These are phyloP conservation scores for Balanococcus diminutus DNA, from an alignment of 2,888 invertebrate genomes.

Conservation along the genomic window DNA sequence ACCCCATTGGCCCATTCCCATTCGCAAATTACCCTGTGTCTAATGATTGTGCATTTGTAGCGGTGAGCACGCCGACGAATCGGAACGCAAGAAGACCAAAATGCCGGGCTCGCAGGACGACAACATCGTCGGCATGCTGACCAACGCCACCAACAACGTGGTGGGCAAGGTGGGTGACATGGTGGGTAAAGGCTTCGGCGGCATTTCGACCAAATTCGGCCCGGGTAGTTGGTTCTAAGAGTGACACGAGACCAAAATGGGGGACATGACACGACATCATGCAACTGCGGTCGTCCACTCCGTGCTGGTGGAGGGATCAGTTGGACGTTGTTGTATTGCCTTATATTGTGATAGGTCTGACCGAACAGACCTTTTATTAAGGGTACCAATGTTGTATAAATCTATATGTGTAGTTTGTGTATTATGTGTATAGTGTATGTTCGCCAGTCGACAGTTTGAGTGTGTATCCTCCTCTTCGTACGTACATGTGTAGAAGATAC, in stretches of 20 bases:
- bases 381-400: conserved; percentile 22
- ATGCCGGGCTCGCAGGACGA: conserved; percentile 59
- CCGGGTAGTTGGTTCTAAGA: conserved; percentile 86
- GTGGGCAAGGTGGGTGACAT: conserved; percentile 88
- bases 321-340: neutral
- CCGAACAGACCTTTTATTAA: neutral
- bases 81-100: conserved; percentile 49
- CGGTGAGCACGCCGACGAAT: conserved; percentile 5
- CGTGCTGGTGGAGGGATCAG: neutral
- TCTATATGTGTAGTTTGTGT: conserved; percentile 5
- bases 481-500: neutral
- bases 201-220: conserved; percentile 75
- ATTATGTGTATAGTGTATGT: neutral
- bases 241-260: neutral
- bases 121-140: conserved; percentile 76
- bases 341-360: conserved; percentile 26
- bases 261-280: no score
- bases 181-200: conserved; percentile 88
- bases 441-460: neutral
- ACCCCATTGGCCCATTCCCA: no score
- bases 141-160: conserved; percentile 81
- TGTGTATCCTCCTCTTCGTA: neutral
- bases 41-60: conserved; percentile 3
- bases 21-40: neutral
- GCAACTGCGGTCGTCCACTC: no score